These are phyloP conservation scores for Montipora sp. DNA, from an alignment of 64 coral and sea anemone genomes.

Conservation along the genomic window DNA sequence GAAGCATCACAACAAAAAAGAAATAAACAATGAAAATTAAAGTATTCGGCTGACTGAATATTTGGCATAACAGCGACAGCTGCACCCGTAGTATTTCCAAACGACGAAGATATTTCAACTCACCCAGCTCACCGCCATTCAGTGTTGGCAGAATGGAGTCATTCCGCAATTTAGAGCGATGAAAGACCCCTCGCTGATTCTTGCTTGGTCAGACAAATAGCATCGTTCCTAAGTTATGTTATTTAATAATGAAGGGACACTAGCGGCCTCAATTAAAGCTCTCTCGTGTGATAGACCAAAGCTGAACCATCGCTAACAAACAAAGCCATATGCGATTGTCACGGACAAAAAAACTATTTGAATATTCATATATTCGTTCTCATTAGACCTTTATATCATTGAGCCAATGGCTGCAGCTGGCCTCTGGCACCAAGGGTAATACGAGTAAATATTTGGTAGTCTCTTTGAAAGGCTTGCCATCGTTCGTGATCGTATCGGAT, in stretches of 20 bases:
- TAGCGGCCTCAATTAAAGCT: too few species aligned
- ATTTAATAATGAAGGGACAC: background rate
- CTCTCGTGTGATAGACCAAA: background rate
- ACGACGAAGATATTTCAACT: background rate
- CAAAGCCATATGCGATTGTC: slow-evolving; percentile 1
- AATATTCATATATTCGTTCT: slow-evolving; percentile 18
- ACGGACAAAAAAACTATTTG: background rate
- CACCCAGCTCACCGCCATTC: slow-evolving; percentile 35
- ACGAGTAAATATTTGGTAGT: background rate
- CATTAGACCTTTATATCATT: background rate
- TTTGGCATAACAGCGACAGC: background rate
- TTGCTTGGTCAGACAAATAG: background rate
- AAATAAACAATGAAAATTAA: background rate
- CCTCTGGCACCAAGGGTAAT: background rate
- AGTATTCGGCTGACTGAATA: background rate
- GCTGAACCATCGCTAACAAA: background rate
- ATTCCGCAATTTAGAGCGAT: background rate
- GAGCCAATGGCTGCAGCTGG: background rate
- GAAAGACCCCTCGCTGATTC: background rate
- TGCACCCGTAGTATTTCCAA: background rate
- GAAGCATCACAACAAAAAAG: background rate
- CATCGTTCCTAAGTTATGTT: background rate
- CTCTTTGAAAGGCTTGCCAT: background rate
- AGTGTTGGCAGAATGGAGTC: background rate
- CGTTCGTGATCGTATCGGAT: background rate